Base-by-base conservation (phyloP, 2,888 invertebrate species). In the Zygogramma bicolorata region DNA sequence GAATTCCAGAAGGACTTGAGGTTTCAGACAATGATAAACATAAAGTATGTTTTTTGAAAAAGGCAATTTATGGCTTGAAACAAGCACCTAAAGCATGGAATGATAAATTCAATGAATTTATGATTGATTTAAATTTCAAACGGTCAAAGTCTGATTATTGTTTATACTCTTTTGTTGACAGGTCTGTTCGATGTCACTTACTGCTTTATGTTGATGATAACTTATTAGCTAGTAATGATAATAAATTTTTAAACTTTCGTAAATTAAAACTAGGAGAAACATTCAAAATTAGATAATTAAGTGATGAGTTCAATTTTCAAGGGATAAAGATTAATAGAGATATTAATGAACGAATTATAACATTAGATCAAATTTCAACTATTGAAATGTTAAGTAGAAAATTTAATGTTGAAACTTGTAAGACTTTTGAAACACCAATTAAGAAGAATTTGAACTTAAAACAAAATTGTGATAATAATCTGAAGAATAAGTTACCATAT, bases 101-200 rank as follows among this genome's bases (percentile, higher is more conserved):
- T 65, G 67, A 75, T n/a, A 58, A 25, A 59, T 66, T 75, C 29
- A 65, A 72, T 70, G 40, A 46, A 10, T 71, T 60, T 61, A 68
- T 73, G 15, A 8, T 8, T 40, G n/a, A 34, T 42, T 63, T 72
- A 49, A 57, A 68, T n/a, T 74, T 71, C 53, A 20, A 68, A 65
- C 40, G 71, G 3, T 75, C 75, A 49, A 72, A 66, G 42, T 67
- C 72, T 31, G 72, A 72, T 59, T 70, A 71, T 59, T 75, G 72
- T 65, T 49, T 65, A 20, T 63, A 68, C 10, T 60, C 10, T 59
- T 73, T 66, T 67, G 22, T 73, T 20, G 25, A 74, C 15, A 25
- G 70, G 38, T 65, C 62, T 27, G 57, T 71, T 29, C n/a, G 69
- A 31, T 71, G 71, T 34, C 68, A 68, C 15, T 60, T 68, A 42